These are phyloP conservation scores for Phrynosoma blainvillii DNA, from an alignment of 2,113 vertebrate species.

Conservation along the genomic window DNA sequence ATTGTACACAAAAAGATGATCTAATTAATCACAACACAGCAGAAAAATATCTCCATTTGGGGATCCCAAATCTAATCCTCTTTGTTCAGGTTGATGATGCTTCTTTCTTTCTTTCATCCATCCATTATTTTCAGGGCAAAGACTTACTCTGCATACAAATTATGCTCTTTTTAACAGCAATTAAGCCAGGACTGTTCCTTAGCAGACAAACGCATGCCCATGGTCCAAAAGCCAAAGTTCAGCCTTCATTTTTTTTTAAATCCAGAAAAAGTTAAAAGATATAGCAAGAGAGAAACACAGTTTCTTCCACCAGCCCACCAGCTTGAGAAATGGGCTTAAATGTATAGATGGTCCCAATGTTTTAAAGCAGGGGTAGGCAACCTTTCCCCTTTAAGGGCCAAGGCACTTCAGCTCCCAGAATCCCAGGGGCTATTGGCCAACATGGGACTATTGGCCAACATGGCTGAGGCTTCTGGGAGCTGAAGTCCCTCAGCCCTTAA, in stretches of 20 bases:
- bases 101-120: slow-evolving; percentile 32
- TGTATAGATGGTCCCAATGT: background rate
- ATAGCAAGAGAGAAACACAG: background rate
- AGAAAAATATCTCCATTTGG: slow-evolving; percentile 5
- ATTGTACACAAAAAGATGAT: background rate
- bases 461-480: too few relatives aligned
- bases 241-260: background rate
- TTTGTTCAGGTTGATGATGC: background rate
- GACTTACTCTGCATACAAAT: slow-evolving; percentile 16
- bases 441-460: too few relatives aligned
- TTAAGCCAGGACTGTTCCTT: slow-evolving; percentile 29
- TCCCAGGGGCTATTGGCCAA: too few relatives aligned
- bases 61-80: slow-evolving; percentile 12
- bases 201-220: slow-evolving; percentile 9
- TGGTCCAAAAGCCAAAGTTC: slow-evolving; percentile 19
- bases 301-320: background rate
- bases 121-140: slow-evolving; percentile 34
- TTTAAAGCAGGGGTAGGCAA: too few relatives aligned
- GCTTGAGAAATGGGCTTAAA: background rate
- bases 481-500: too few relatives aligned
- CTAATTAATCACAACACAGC: background rate
- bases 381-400: too few relatives aligned
- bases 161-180: background rate
- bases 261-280: background rate
- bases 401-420: too few relatives aligned